Evolutionary conservation across 1,140 invertebrate species (phyloP).

Genomic region (Zaprionus inermis): DNA sequence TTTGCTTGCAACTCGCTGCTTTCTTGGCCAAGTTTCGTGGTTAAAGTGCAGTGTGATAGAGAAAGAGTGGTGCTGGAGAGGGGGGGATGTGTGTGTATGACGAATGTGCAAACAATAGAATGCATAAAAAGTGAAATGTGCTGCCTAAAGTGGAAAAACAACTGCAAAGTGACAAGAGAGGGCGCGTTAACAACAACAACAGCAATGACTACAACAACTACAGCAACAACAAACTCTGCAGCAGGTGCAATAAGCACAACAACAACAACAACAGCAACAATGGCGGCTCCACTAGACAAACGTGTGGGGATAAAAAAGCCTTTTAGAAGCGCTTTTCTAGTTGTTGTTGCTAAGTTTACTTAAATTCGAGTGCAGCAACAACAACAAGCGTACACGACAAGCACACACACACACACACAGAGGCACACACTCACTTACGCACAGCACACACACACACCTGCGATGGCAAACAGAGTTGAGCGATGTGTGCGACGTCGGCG

Average conservation of each 20-base stretch:
- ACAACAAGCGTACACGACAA: conserved; percentile 16
- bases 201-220: conserved; percentile 3
- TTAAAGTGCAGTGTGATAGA: not conserved
- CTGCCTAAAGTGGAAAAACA: conserved; percentile 34
- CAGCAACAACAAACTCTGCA: conserved; percentile 4
- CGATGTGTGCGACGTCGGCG: conserved; percentile 30
- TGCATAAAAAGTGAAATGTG: conserved; percentile 64
- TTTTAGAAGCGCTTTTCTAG: not conserved
- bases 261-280: conserved; percentile 13
- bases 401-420: not conserved
- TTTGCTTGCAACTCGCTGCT: conserved; percentile 16
- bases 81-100: not conserved
- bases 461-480: conserved; percentile 13
- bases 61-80: not conserved
- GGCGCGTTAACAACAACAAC: not conserved
- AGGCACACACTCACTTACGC: not conserved
- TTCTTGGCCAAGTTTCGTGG: conserved; percentile 23
- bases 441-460: not conserved
- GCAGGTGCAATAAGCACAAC: conserved; percentile 22
- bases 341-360: conserved; percentile 48
- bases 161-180: conserved; percentile 15
- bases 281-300: not conserved
- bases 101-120: conserved; percentile 59
- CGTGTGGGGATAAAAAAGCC: not conserved
- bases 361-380: conserved; percentile 50